A percentile compares a stretch with the other conserved stretches of the same genome.
phyloP scores from a whole-genome alignment of 2,888 invertebrate genomes.

The Pristionchus fissidentatus region DNA sequence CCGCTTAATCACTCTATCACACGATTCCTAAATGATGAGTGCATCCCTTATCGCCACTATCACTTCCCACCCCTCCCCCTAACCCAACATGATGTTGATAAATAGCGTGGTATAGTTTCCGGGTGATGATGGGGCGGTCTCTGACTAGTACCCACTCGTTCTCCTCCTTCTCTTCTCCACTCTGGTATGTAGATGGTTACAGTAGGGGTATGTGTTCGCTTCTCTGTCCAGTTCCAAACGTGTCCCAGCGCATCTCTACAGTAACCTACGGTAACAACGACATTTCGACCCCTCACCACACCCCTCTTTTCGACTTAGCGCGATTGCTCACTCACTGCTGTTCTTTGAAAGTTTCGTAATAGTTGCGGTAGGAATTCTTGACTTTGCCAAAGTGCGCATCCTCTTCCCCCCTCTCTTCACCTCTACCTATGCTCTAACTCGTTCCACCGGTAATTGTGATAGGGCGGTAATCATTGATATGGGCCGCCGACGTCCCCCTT shows the following conservation, averaged over 20 bases:
- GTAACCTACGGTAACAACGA: not conserved
- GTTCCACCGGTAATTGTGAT: conserved; percentile 18
- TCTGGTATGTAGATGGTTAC: not conserved
- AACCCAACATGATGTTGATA: not conserved
- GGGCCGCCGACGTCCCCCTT: not conserved
- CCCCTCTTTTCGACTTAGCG: too few relatives aligned
- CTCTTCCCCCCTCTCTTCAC: not conserved
- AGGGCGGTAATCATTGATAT: conserved; percentile 42
- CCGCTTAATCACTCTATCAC: not conserved
- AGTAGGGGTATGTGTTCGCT: too few relatives aligned
- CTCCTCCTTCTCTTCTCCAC: not conserved
- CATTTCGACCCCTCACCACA: not conserved
- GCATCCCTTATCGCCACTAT: not conserved
- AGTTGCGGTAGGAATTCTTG: too few relatives aligned
- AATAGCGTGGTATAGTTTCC: not conserved
- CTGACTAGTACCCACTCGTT: not conserved
- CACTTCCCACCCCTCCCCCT: not conserved
- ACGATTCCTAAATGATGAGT: not conserved
- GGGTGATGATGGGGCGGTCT: not conserved
- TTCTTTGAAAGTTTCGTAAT: conserved; percentile 25
- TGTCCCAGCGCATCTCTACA: not conserved
- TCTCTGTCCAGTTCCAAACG: too few relatives aligned
- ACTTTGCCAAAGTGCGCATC: not conserved
- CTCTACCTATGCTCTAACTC: not conserved
- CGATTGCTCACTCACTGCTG: not conserved